Conservation (phyloP, 1,140 invertebrate species). For the Zaprionus ornatus region DNA sequence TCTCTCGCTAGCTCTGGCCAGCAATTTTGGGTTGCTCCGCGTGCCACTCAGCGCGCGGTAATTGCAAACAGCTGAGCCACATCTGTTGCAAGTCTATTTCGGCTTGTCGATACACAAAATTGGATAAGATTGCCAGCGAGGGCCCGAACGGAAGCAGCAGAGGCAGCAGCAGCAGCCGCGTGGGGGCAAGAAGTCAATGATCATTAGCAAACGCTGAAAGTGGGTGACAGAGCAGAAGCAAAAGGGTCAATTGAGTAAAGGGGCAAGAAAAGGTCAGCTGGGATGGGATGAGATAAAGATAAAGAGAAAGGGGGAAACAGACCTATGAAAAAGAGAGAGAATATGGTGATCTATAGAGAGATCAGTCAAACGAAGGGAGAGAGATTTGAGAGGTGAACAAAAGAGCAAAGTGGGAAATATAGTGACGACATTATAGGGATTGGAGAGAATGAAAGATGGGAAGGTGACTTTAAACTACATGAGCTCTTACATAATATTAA, state of each 20-base stretch:
- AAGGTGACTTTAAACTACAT: too few relatives aligned
- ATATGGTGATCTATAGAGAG: too few relatives aligned
- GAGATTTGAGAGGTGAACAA: too few relatives aligned
- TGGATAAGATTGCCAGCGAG: slow-evolving; percentile 2
- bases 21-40: slow-evolving; percentile 24
- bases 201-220: slow-evolving; percentile 19
- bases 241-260: not conserved
- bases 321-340: too few relatives aligned
- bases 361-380: too few relatives aligned
- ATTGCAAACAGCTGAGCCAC: slow-evolving; percentile 77
- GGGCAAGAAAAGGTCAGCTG: not conserved
- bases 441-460: too few relatives aligned
- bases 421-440: too few relatives aligned
- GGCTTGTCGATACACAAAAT: slow-evolving; percentile 27
- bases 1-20: slow-evolving; percentile 25
- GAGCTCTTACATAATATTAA: too few relatives aligned
- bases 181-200: slow-evolving; percentile 20
- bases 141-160: not conserved
- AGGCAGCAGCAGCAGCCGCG: too few relatives aligned
- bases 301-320: not conserved
- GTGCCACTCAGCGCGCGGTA: slow-evolving; percentile 44
- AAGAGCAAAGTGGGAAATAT: too few relatives aligned
- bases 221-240: not conserved
- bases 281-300: not conserved
- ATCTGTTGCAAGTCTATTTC: slow-evolving; percentile 61